Evolutionary conservation across 2,113 vertebrate genomes (phyloP).

Genomic region (Ailurus styani): DNA sequence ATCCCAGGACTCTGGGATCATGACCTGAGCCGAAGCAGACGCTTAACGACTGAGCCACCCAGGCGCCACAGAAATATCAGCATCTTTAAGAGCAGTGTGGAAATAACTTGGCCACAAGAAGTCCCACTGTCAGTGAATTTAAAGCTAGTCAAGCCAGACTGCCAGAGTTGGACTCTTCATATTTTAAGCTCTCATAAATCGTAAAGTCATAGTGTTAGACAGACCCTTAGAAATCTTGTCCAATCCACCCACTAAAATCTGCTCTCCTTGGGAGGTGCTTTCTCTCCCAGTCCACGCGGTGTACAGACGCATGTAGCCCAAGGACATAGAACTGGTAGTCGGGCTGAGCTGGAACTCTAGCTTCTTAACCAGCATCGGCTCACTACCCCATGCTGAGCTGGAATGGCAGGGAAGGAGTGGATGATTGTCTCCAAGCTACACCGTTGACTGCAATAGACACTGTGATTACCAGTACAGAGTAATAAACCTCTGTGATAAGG

Average conservation of each 20-base stretch:
- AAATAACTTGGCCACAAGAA: neutral
- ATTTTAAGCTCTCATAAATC: neutral
- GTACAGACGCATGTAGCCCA: neutral
- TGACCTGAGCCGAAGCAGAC: too few relatives aligned
- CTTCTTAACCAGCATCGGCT: neutral
- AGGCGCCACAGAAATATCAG: neutral
- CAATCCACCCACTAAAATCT: accelerated
- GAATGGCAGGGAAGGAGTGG: accelerated
- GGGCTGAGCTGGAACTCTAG: neutral
- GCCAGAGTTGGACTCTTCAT: neutral
- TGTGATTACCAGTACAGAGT: neutral
- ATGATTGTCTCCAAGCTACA: neutral
- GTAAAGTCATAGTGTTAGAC: neutral
- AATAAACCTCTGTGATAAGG: neutral
- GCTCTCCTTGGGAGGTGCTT: neutral
- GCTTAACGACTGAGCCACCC: too few relatives aligned
- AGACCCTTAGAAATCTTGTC: neutral
- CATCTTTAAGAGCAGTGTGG: neutral
- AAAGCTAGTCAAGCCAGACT: neutral
- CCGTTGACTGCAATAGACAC: neutral
- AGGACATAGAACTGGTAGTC: neutral
- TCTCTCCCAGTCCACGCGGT: accelerated
- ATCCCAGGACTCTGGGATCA: too few relatives aligned
- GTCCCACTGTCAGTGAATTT: neutral
- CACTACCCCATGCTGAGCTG: neutral